A percentile compares a stretch with the other conserved stretches of the same genome.
Evolutionary conservation across 2,113 vertebrate species (phyloP).

Genomic region (Dipodomys merriami): DNA sequence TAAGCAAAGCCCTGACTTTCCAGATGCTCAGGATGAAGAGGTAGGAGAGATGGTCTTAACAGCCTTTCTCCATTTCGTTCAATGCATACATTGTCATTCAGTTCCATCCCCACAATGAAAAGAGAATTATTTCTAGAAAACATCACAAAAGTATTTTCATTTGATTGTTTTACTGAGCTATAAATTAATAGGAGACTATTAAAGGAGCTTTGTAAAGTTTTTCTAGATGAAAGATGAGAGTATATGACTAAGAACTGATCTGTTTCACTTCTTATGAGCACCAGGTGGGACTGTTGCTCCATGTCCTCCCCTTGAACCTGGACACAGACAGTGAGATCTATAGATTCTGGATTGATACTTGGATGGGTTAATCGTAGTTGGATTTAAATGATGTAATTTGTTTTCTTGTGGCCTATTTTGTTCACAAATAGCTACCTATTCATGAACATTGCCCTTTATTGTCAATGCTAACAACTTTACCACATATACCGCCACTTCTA

Average conservation of each 20-base stretch:
- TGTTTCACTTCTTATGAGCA: not conserved
- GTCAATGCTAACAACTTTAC: not conserved
- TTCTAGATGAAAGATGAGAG: not conserved
- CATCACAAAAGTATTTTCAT: not conserved
- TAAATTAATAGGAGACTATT: not conserved
- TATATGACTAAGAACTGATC: not conserved
- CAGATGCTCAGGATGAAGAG: constrained; percentile 71
- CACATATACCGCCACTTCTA: not conserved
- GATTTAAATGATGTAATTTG: not conserved
- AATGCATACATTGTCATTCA: not conserved
- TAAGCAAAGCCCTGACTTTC: not conserved
- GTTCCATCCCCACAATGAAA: not conserved
- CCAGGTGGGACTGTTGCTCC: not conserved
- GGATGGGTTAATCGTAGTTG: not conserved
- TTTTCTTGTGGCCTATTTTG: not conserved
- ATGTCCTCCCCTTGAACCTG: not conserved
- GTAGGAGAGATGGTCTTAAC: constrained; percentile 86
- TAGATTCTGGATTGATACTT: too few species aligned
- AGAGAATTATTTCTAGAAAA: not conserved
- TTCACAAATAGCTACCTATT: not conserved
- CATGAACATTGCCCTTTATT: not conserved
- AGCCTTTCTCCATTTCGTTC: constrained; percentile 73
- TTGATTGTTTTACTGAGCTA: not conserved
- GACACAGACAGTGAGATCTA: not conserved
- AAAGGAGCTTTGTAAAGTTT: not conserved